A percentile compares a stretch with the other conserved stretches of the same genome.
phyloP scores from a whole-genome alignment of 2,797 vertebrate species.

The Coluber constrictor region DNA sequence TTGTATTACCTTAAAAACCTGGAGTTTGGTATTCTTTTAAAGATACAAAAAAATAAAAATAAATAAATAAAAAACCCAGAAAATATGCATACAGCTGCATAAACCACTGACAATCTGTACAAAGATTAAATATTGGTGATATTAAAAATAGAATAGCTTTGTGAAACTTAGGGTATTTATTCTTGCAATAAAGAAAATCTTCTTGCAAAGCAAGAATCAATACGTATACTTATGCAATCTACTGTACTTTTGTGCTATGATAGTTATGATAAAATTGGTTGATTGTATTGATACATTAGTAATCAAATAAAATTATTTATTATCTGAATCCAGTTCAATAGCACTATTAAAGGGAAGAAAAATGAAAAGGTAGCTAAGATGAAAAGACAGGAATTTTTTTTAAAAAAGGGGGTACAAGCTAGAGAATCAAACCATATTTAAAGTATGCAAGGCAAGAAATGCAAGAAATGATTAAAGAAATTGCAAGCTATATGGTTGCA shows the following conservation, averaged over 20 bases:
- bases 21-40: neutral
- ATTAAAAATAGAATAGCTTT: constrained; percentile 9
- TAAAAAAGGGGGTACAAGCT: neutral
- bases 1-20: neutral
- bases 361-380: neutral
- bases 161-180: constrained; percentile 9
- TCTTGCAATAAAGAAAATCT: constrained; percentile 9
- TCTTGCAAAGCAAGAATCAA: neutral
- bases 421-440: neutral
- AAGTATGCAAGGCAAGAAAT: neutral
- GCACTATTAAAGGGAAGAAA: neutral
- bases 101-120: neutral
- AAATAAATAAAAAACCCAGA: neutral
- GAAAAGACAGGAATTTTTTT: neutral
- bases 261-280: neutral
- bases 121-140: constrained; percentile 21
- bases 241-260: neutral
- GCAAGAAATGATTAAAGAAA: neutral
- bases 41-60: neutral
- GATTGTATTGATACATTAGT: neutral
- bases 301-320: neutral
- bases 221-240: constrained; percentile 6
- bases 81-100: neutral
- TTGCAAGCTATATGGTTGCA: neutral
- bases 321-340: neutral